Evolutionary conservation across 1,140 invertebrate genomes (phyloP).

Genomic region (Liolophura sinensis): DNA sequence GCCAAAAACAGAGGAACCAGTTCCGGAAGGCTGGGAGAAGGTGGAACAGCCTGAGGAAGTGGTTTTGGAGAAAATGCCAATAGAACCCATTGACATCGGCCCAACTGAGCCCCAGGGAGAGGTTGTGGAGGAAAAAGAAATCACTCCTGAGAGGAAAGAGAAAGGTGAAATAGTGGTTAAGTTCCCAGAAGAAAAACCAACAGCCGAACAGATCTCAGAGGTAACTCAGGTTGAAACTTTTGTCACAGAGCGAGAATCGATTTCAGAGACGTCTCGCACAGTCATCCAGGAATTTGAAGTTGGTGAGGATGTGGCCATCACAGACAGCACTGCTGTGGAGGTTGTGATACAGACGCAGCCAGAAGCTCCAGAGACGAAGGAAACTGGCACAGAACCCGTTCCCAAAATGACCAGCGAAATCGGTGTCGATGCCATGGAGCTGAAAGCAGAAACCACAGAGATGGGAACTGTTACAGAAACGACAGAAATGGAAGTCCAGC

Average conservation of each 20-base stretch:
- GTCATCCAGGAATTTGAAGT: no score
- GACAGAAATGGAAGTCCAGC: neutral
- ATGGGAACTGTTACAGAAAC: slow-evolving; percentile 5
- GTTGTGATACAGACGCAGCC: neutral
- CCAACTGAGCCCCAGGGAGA: slow-evolving; percentile 23
- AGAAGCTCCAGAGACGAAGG: neutral
- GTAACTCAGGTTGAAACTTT: no score
- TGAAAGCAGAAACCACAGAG: slow-evolving; percentile 1
- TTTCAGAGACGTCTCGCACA: no score
- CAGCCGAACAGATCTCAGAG: neutral
- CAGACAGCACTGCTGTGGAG: neutral
- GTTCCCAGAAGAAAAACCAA: slow-evolving; percentile 1
- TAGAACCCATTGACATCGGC: slow-evolving; percentile 8
- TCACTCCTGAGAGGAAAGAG: slow-evolving; percentile 4
- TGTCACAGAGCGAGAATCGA: no score
- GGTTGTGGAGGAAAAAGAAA: slow-evolving; percentile 23
- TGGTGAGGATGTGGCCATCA: neutral
- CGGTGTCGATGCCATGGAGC: neutral
- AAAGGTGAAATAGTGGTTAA: slow-evolving; percentile 6
- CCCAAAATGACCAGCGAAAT: neutral
- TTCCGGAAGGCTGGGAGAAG: slow-evolving; percentile 18
- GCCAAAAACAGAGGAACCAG: slow-evolving; percentile 6
- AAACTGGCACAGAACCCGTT: neutral
- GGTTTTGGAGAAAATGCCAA: slow-evolving; percentile 16
- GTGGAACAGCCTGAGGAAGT: slow-evolving; percentile 22